phyloP scores from a whole-genome alignment of 2,888 invertebrate genomes.

The Lycophotia porphyrea region DNA sequence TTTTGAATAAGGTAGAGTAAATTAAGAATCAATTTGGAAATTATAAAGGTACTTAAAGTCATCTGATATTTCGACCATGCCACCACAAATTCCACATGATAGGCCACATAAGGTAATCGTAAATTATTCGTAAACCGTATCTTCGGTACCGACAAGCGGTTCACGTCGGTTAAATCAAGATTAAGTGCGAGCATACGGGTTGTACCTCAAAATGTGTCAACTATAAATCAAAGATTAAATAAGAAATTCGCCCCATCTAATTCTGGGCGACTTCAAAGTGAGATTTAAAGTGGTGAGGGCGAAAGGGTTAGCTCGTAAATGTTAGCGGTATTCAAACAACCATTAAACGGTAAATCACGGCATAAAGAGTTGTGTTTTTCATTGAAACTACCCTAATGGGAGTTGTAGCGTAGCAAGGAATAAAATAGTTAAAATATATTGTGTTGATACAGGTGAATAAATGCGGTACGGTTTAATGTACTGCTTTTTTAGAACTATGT shows the following conservation, averaged over 20 bases:
- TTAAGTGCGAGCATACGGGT: slow-evolving; percentile 83
- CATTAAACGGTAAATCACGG: slow-evolving; percentile 70
- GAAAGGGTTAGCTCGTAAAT: slow-evolving; percentile 76
- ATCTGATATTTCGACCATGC: slow-evolving; percentile 19
- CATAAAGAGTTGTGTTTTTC: slow-evolving; percentile 68
- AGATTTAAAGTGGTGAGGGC: slow-evolving; percentile 72
- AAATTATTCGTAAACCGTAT: slow-evolving; percentile 81
- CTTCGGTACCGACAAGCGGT: slow-evolving; percentile 77
- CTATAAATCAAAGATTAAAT: slow-evolving; percentile 85
- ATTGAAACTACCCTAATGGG: slow-evolving; percentile 70
- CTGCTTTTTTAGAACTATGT: not conserved
- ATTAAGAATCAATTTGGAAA: slow-evolving; percentile 9
- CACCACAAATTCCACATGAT: slow-evolving; percentile 60
- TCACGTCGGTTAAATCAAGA: slow-evolving; percentile 87
- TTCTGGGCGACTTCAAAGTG: slow-evolving; percentile 84
- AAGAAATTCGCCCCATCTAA: slow-evolving; percentile 86
- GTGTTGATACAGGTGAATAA: slow-evolving; percentile 32
- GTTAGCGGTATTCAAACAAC: slow-evolving; percentile 68
- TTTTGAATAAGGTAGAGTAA: not conserved
- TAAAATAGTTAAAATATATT: slow-evolving; percentile 56
- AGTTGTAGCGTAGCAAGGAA: slow-evolving; percentile 57
- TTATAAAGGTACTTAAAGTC: slow-evolving; percentile 1
- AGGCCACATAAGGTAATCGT: slow-evolving; percentile 77
- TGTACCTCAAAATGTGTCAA: slow-evolving; percentile 84
- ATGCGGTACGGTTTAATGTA: not conserved